A percentile compares a stretch with the other conserved stretches of the same genome.
Evolutionary conservation across 2,113 vertebrate species (phyloP).

Genomic region (Dasypus novemcinctus): DNA sequence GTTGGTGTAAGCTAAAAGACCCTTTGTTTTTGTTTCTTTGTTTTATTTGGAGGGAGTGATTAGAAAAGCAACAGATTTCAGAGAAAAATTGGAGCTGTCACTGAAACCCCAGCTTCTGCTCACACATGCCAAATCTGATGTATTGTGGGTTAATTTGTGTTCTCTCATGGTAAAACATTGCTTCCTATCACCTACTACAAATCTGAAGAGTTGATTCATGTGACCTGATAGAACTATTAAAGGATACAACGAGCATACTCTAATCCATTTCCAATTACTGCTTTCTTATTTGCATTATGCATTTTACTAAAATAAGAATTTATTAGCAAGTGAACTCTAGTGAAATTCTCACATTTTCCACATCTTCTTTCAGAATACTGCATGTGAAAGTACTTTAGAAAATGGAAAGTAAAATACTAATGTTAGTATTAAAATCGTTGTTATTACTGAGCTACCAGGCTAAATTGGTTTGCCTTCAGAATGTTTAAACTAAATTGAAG

Average conservation of each 20-base stretch:
- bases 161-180: neutral
- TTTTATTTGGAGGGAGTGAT: neutral
- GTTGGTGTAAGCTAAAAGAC: neutral
- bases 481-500: slow-evolving; percentile 3
- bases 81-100: neutral
- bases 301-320: slow-evolving; percentile 2
- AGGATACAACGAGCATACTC: neutral
- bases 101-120: neutral
- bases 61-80: slow-evolving; percentile 26
- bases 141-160: neutral
- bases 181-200: neutral
- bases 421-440: slow-evolving; percentile 25
- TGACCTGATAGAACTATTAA: slow-evolving; percentile 26
- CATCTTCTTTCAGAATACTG: neutral
- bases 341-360: slow-evolving; percentile 45
- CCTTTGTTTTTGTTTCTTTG: neutral
- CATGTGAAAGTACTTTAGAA: slow-evolving; percentile 30
- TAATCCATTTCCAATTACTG: neutral
- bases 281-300: slow-evolving; percentile 30
- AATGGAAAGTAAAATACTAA: slow-evolving; percentile 29
- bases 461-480: slow-evolving; percentile 44
- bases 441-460: neutral
- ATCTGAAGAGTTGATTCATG: neutral
- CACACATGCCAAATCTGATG: neutral
- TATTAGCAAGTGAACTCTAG: slow-evolving; percentile 21